phyloP scores from a whole-genome alignment of 2,113 vertebrate genomes.

The Odocoileus hemionus region DNA sequence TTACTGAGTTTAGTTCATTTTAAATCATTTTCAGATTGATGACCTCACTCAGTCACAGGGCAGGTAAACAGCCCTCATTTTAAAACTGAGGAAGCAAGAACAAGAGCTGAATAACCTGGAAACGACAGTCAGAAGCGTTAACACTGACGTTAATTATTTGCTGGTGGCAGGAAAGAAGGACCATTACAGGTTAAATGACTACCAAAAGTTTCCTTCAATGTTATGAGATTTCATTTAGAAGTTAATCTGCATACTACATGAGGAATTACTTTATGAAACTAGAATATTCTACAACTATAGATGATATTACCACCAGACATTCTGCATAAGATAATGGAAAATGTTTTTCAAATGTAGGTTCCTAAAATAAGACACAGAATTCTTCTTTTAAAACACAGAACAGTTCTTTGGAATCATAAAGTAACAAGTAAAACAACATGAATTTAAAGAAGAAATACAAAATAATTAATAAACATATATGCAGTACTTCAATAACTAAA shows the following conservation, averaged over 20 bases:
- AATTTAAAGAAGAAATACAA: conserved; percentile 27
- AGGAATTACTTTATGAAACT: conserved; percentile 10
- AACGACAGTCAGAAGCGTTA: background rate
- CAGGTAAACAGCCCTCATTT: conserved; percentile 3
- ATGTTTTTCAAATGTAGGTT: conserved; percentile 15
- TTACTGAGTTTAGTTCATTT: conserved; percentile 36
- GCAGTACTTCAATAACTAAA: background rate
- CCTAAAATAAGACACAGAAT: conserved; percentile 15
- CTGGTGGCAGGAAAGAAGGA: background rate
- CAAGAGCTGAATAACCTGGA: background rate
- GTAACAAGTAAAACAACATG: background rate
- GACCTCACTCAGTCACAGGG: background rate
- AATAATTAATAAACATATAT: background rate
- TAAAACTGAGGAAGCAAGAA: conserved; percentile 25
- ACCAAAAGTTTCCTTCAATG: background rate
- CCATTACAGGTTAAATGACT: background rate
- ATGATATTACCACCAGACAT: background rate
- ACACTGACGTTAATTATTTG: background rate
- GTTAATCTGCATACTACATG: background rate
- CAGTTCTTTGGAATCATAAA: background rate
- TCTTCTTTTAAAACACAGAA: background rate
- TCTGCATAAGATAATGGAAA: conserved; percentile 9
- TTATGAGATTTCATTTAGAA: conserved; percentile 13
- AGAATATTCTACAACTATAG: background rate
- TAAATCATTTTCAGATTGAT: conserved; percentile 46